phyloP scores from a whole-genome alignment of 2,888 invertebrate species.

The Hyppa rectilinea region DNA sequence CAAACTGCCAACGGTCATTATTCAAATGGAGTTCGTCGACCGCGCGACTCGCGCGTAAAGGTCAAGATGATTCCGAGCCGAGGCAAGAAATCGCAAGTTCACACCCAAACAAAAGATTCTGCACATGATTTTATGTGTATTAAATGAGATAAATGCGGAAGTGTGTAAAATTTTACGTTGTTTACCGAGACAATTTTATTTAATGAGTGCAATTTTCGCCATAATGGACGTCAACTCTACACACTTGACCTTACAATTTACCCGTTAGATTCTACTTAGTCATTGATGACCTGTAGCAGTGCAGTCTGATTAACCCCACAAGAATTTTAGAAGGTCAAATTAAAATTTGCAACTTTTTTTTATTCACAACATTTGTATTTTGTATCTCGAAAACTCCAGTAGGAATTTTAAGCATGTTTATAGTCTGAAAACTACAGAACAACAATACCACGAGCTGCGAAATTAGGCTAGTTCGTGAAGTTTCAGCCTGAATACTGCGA shows the following conservation, averaged over 20 bases:
- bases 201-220: not conserved
- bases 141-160: conserved; percentile 60
- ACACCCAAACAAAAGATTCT: conserved; percentile 59
- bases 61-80: conserved; percentile 73
- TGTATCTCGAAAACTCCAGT: not conserved
- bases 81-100: conserved; percentile 45
- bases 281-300: not conserved
- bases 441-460: conserved; percentile 13
- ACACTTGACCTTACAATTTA: conserved; percentile 11
- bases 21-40: conserved; percentile 72
- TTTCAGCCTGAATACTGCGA: conserved; percentile 17
- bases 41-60: conserved; percentile 71
- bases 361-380: too few species aligned
- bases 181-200: conserved; percentile 29
- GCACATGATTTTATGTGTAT: conserved; percentile 49
- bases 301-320: not conserved
- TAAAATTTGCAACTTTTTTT: too few species aligned
- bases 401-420: not conserved
- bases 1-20: conserved; percentile 66
- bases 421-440: conserved; percentile 7
- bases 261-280: conserved; percentile 6
- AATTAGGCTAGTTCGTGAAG: conserved; percentile 25
- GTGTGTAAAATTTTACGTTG: conserved; percentile 24
- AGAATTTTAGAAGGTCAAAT: not conserved
- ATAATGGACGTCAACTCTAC: conserved; percentile 7